phyloP scores from a whole-genome alignment of 2,113 vertebrate species.

The Vicugna pacos region DNA sequence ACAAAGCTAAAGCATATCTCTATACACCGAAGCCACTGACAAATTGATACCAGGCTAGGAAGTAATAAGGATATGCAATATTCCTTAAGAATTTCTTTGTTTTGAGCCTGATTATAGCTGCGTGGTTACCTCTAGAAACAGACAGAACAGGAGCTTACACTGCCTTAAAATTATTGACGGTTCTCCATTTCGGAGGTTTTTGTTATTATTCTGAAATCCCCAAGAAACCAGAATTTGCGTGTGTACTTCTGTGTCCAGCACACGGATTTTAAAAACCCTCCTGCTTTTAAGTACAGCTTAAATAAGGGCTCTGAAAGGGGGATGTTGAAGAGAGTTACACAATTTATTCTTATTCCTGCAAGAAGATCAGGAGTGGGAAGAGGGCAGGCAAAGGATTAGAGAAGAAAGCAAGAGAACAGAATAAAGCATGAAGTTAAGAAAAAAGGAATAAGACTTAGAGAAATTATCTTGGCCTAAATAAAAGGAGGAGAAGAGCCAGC shows the following conservation, averaged over 20 bases:
- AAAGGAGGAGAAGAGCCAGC: not conserved
- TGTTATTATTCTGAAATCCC: conserved; percentile 33
- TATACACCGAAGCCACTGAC: not conserved
- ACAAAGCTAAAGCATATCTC: conserved; percentile 46
- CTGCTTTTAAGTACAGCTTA: not conserved
- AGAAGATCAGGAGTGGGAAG: not conserved
- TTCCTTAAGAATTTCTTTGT: not conserved
- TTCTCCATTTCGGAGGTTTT: not conserved
- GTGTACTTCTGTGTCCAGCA: not conserved
- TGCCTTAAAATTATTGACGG: not conserved
- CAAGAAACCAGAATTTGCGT: not conserved
- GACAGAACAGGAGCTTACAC: not conserved
- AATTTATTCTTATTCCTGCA: not conserved
- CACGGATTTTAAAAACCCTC: not conserved
- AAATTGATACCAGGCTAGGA: conserved; percentile 40
- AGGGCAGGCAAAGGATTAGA: not conserved
- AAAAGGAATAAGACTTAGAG: not conserved
- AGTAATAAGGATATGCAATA: conserved; percentile 1
- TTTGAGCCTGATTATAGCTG: not conserved
- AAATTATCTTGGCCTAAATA: not conserved
- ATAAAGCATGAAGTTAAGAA: not conserved
- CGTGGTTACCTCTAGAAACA: not conserved
- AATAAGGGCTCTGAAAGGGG: not conserved
- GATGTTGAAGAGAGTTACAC: not conserved
- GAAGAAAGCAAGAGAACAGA: not conserved